These are phyloP conservation scores for Pachycephala philippinensis DNA, from an alignment of 2,113 vertebrate genomes.

Conservation along the genomic window DNA sequence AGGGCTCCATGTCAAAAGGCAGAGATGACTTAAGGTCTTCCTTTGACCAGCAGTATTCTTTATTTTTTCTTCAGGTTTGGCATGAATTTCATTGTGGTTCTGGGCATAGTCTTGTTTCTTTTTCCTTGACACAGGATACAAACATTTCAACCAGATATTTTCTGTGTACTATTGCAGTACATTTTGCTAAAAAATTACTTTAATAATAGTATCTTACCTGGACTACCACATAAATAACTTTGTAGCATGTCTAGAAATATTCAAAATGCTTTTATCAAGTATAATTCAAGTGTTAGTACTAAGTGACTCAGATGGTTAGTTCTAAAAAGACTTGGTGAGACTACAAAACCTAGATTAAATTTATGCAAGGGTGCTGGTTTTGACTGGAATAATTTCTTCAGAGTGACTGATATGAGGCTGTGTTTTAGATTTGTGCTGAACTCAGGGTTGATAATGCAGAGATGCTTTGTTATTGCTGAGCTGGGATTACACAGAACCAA, in stretches of 20 bases:
- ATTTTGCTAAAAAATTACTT: background rate
- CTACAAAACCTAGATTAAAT: background rate
- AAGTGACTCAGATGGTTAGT: background rate
- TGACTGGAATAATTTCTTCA: background rate
- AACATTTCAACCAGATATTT: background rate
- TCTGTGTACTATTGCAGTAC: fast-evolving
- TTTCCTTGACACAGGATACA: background rate
- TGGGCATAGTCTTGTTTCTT: background rate
- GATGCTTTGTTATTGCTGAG: background rate
- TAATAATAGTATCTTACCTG: background rate
- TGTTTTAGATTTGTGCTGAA: background rate
- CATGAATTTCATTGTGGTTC: background rate
- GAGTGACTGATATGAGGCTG: background rate
- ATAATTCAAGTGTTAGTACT: background rate
- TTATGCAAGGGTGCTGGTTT: background rate
- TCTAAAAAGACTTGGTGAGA: background rate
- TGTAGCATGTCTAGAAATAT: background rate
- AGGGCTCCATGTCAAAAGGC: background rate
- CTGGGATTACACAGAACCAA: background rate
- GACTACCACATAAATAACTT: background rate
- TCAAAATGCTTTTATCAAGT: background rate
- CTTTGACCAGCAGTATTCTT: background rate
- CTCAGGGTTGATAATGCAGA: background rate
- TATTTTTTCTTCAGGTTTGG: background rate
- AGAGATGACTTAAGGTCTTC: background rate